phyloP scores from a whole-genome alignment of 2,113 vertebrate species.

The Agapornis roseicollis region DNA sequence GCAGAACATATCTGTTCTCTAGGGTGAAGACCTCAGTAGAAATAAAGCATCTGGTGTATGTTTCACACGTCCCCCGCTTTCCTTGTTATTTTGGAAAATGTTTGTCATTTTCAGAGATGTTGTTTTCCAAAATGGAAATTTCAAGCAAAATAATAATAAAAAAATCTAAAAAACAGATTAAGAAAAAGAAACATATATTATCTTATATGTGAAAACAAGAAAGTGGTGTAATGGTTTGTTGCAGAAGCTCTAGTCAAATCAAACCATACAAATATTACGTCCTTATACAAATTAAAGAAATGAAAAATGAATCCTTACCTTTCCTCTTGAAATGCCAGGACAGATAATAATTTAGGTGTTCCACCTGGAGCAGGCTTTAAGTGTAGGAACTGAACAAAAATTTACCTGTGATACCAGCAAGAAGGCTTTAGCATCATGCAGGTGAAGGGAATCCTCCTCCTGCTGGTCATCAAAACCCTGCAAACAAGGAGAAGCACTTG shows the following conservation, averaged over 20 bases:
- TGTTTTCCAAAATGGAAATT: background rate
- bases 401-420: background rate
- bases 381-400: background rate
- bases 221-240: background rate
- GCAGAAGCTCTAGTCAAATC: background rate
- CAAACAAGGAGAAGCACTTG: no score
- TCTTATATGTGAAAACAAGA: background rate
- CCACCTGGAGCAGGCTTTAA: background rate
- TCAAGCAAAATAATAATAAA: background rate
- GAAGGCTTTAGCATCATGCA: accelerated
- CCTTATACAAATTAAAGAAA: background rate
- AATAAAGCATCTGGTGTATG: background rate
- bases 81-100: background rate
- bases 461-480: background rate
- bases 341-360: background rate
- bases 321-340: background rate
- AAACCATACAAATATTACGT: background rate
- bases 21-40: background rate
- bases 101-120: background rate
- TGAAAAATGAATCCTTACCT: background rate
- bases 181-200: background rate
- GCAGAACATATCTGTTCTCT: background rate
- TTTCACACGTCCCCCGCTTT: accelerated
- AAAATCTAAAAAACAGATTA: background rate
- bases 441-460: background rate